Conservation (phyloP, 2,113 vertebrate genomes). For the Theropithecus gelada region DNA sequence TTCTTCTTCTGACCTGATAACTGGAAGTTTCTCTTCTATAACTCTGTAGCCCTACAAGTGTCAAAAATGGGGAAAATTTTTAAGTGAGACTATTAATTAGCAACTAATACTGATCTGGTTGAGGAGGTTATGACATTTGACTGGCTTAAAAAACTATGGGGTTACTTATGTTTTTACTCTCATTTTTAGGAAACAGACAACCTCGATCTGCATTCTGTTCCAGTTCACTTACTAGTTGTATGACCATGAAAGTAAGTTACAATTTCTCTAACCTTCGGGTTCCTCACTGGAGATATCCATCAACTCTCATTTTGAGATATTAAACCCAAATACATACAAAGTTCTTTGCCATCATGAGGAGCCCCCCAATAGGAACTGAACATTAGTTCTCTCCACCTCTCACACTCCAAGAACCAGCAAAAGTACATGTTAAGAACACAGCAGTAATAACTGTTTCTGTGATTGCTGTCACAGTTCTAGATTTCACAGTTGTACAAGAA, state of each 20-base stretch:
- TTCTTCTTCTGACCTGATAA: constrained; percentile 92
- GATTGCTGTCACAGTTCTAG: neutral
- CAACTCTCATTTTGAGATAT: constrained; percentile 5
- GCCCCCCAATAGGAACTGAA: neutral
- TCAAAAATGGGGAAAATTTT: neutral
- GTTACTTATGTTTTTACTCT: neutral
- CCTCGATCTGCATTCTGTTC: neutral
- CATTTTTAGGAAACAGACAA: neutral
- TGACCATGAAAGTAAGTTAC: neutral
- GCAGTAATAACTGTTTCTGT: neutral
- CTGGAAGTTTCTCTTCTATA: constrained; percentile 93
- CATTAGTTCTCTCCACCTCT: neutral
- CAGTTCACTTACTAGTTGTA: neutral
- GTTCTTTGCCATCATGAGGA: neutral
- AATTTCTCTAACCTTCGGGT: neutral
- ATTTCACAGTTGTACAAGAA: neutral
- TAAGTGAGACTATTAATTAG: constrained; percentile 23
- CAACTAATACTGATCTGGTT: neutral
- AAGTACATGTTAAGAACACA: neutral
- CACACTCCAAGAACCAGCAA: neutral
- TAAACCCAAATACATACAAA: neutral
- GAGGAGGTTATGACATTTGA: neutral
- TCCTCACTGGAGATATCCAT: neutral
- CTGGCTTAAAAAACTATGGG: neutral
- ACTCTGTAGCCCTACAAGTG: constrained; percentile 93